Base-by-base conservation (phyloP, 1,140 invertebrate species). In the Araneus ventricosus region DNA sequence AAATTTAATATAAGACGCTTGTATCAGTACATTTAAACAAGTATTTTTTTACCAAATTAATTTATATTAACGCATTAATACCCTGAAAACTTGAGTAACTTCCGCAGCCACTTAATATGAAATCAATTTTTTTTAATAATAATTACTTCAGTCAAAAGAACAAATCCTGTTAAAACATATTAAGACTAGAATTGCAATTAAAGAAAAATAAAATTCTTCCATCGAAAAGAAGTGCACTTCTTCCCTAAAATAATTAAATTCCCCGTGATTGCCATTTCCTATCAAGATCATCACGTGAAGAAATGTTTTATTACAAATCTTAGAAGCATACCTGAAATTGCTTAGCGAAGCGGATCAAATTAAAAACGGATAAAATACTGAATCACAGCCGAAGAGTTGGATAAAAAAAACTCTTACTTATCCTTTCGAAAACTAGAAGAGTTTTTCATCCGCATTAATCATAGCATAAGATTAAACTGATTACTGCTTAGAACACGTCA, bases 271-370 rank as follows among this genome's bases (percentile, higher is more conserved):
- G 30, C 34, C 70, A 34, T 0, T 75, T 20, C 70, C 30, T 37
- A 75, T 75, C 70, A 75, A 34, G 70, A 75, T 37, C 30, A 75
- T 14, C 8, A 75, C 27, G 34, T 34, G 6, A 34, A 75, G 30
- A 75, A 75, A 34, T 75, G 5, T 34, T 75, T 75, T 75, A 75
- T 75, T 75, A 75, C 70, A 75, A 30, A 34, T 75, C 70, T 75
- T 6, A 22, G 20, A 75, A 22, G 30, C 30, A 34, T 75, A 75
- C 70, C 70, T 75, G 70, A 75, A 34, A 75, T 75, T 75, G 30
- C 34, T 37, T 22, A 75, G 70, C 22, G 34, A 20, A 34, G 70
- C 30, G 14, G 10, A 75, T 34, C 30, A 75, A 75, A 75, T 75
- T 75, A 75, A 75, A 75, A 75, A 75, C 30, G 30, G 70, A 75